Evolutionary conservation across 1,140 invertebrate genomes (phyloP).

Genomic region (Trigoniulus corallinus): DNA sequence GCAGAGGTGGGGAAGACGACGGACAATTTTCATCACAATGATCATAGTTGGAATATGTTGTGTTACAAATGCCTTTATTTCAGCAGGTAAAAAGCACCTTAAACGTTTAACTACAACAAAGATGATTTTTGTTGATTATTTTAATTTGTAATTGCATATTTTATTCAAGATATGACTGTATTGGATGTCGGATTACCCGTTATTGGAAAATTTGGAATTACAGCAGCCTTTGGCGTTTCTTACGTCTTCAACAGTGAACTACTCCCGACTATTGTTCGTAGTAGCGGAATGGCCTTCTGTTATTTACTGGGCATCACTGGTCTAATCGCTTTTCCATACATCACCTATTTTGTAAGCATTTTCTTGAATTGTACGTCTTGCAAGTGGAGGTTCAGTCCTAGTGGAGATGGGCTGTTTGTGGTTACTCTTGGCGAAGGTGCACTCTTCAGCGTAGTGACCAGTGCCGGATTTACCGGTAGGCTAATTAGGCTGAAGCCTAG

Average conservation of each 20-base stretch:
- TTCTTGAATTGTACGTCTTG: background rate
- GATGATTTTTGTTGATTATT: background rate
- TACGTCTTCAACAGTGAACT: conserved; percentile 38
- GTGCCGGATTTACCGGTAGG: too few species aligned
- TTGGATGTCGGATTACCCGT: conserved; percentile 21
- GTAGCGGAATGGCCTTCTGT: conserved; percentile 45
- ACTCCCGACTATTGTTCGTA: conserved; percentile 41
- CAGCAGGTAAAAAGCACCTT: conserved; percentile 11
- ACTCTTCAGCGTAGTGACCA: too few species aligned
- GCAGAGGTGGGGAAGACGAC: conserved; percentile 20
- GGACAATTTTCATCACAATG: conserved; percentile 19
- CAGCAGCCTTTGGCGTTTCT: conserved; percentile 31
- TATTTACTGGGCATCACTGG: conserved; percentile 46
- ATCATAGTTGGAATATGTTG: conserved; percentile 21
- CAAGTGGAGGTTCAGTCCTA: background rate
- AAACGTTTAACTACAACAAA: too few species aligned
- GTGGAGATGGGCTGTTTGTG: too few species aligned
- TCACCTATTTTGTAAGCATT: conserved; percentile 39
- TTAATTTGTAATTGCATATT: background rate
- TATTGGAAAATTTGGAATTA: conserved; percentile 27
- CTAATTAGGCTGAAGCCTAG: too few species aligned
- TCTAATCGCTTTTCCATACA: conserved; percentile 45
- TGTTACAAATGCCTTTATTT: conserved; percentile 18
- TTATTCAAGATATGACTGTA: conserved; percentile 15
- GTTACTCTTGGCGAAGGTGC: too few species aligned